Conservation (phyloP, 2,113 vertebrate species). For the Channa maculata region DNA sequence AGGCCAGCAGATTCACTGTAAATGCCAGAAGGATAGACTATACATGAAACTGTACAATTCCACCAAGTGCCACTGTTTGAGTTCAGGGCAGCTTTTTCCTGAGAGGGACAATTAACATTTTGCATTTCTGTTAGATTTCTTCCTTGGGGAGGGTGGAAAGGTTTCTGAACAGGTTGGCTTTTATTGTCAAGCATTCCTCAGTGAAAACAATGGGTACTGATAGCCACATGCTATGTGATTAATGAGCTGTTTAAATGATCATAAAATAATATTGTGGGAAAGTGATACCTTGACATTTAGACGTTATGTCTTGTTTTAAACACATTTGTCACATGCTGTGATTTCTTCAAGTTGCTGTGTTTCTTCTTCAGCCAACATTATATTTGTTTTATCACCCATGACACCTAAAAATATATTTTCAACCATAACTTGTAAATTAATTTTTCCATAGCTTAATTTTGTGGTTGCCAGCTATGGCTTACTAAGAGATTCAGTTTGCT, state of each 20-base stretch:
- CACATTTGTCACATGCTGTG: not conserved
- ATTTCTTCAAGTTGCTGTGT: conserved; percentile 1
- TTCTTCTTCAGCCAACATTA: not conserved
- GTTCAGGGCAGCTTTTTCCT: conserved; percentile 34
- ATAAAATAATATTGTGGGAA: not conserved
- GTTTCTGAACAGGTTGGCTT: not conserved
- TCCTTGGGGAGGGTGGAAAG: not conserved
- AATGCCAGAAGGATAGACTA: conserved; percentile 29
- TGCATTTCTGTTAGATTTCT: conserved; percentile 36
- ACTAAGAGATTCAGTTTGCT: too few species aligned
- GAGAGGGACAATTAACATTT: conserved; percentile 54
- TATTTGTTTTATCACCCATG: conserved; percentile 10
- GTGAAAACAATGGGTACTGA: conserved; percentile 13
- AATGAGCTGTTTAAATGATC: conserved; percentile 27
- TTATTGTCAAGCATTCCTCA: not conserved
- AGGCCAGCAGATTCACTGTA: conserved; percentile 36
- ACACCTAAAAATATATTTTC: not conserved
- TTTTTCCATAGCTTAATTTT: too few species aligned
- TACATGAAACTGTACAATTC: conserved; percentile 21
- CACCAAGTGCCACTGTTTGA: conserved; percentile 34
- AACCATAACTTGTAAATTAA: not conserved
- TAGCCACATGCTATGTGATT: conserved; percentile 31
- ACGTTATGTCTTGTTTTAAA: conserved; percentile 21
- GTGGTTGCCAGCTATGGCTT: too few species aligned
- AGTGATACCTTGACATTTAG: conserved; percentile 32